phyloP scores from a whole-genome alignment of 1,140 invertebrate species.

The Dendrolimus kikuchii region DNA sequence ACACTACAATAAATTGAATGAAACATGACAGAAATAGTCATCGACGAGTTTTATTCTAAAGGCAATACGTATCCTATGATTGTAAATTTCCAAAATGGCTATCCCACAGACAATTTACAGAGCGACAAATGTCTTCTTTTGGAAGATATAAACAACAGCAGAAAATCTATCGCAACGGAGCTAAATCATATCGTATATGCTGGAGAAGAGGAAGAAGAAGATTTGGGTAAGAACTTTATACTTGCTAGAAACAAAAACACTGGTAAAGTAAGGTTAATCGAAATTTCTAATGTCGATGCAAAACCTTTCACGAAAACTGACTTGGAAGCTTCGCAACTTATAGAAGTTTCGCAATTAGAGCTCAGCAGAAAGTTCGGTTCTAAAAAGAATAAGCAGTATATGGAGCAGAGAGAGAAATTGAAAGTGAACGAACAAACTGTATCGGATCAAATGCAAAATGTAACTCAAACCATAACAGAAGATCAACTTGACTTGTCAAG shows the following conservation, averaged over 20 bases:
- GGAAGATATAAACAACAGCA: slow-evolving; percentile 21
- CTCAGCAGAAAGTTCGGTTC: slow-evolving; percentile 59
- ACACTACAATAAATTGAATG: too few relatives aligned
- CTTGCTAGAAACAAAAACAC: slow-evolving; percentile 38
- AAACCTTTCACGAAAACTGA: slow-evolving; percentile 36
- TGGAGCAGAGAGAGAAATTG: slow-evolving; percentile 49
- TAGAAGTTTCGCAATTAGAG: slow-evolving; percentile 38
- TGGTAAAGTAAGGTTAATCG: slow-evolving; percentile 47
- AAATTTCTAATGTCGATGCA: slow-evolving; percentile 28
- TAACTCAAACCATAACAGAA: slow-evolving; percentile 32
- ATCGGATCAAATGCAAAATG: slow-evolving; percentile 46
- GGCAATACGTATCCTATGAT: slow-evolving; percentile 28
- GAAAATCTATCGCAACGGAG: slow-evolving; percentile 28
- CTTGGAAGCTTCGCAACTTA: slow-evolving; percentile 15
- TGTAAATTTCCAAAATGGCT: slow-evolving; percentile 48
- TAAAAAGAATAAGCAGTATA: slow-evolving; percentile 46
- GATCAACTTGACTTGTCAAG: slow-evolving; percentile 41
- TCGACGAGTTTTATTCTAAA: slow-evolving; percentile 39
- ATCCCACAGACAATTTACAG: slow-evolving; percentile 29
- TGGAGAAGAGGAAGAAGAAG: slow-evolving; percentile 39
- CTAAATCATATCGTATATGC: slow-evolving; percentile 36
- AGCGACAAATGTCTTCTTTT: slow-evolving; percentile 25
- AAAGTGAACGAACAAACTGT: slow-evolving; percentile 49
- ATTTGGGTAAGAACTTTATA: slow-evolving; percentile 37
- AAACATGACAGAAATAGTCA: slow-evolving; percentile 26